These are phyloP conservation scores for Enhydra lutris DNA, from an alignment of 2,113 vertebrate species.

Conservation along the genomic window DNA sequence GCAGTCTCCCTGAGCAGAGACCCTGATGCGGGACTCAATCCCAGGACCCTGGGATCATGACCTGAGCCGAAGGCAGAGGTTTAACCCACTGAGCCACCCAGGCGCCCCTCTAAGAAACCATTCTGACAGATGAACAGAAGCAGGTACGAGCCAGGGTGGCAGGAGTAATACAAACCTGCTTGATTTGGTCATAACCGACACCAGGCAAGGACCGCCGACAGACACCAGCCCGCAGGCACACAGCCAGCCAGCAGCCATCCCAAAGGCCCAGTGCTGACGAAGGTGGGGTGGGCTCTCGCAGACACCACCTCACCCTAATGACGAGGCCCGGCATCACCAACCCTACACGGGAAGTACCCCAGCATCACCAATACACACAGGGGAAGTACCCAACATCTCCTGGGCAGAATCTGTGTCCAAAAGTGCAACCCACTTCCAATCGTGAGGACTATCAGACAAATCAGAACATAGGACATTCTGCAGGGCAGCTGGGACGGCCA, in stretches of 20 bases:
- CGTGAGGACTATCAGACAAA: neutral
- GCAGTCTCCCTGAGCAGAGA: no score
- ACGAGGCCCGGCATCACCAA: accelerated
- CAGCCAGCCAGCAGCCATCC: accelerated
- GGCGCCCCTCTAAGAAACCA: no score
- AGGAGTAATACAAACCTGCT: accelerated
- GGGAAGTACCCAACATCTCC: accelerated
- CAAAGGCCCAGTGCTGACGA: neutral
- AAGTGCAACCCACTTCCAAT: accelerated
- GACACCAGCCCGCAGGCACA: accelerated
- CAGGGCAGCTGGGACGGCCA: no score
- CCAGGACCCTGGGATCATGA: no score
- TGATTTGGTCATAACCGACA: accelerated
- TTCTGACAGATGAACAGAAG: neutral
- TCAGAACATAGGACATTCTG: accelerated
- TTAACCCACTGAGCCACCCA: no score
- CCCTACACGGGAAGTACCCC: accelerated
- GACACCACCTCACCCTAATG: neutral
- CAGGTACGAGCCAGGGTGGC: neutral
- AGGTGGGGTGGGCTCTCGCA: accelerated
- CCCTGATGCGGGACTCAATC: no score
- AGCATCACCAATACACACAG: accelerated
- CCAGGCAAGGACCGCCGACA: accelerated
- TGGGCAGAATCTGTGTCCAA: accelerated
- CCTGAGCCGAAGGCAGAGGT: no score